Percentiles rank a stretch among this genome's conserved stretches.
Evolutionary conservation across 2,797 vertebrate genomes (phyloP).

Genomic region (Sebastes vulpes): DNA sequence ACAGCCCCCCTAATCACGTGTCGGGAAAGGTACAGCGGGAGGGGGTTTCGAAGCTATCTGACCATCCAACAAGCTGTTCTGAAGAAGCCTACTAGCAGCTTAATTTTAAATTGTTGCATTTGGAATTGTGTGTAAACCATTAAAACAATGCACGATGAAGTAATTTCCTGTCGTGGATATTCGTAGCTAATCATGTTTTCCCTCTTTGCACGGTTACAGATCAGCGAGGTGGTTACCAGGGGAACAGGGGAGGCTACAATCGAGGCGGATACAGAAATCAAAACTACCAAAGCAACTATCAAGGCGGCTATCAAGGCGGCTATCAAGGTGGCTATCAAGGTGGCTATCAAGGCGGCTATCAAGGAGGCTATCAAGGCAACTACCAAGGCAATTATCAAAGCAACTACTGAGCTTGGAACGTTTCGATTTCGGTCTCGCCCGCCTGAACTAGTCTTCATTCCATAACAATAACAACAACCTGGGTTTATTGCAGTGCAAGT

Average conservation of each 20-base stretch:
- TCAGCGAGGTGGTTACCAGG: slow-evolving; percentile 75
- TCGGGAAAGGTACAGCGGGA: too few relatives aligned
- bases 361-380: slow-evolving; percentile 83
- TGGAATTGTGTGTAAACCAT: background rate
- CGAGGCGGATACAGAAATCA: slow-evolving; percentile 32
- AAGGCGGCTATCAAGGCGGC: slow-evolving; percentile 74
- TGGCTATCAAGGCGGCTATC: slow-evolving; percentile 83
- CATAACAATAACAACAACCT: slow-evolving; percentile 22
- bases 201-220: slow-evolving; percentile 51
- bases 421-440: slow-evolving; percentile 11
- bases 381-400: slow-evolving; percentile 85
- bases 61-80: background rate
- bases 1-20: too few relatives aligned
- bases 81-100: background rate
- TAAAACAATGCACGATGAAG: background rate
- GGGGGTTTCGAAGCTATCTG: background rate
- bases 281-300: slow-evolving; percentile 86
- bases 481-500: background rate
- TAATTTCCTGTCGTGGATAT: background rate
- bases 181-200: background rate
- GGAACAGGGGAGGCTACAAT: slow-evolving; percentile 67
- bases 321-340: slow-evolving; percentile 85
- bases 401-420: slow-evolving; percentile 79
- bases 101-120: background rate
- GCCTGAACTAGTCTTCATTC: slow-evolving; percentile 61